Evolutionary conservation across 2,113 vertebrate species (phyloP).

Genomic region (Elachura formosa): DNA sequence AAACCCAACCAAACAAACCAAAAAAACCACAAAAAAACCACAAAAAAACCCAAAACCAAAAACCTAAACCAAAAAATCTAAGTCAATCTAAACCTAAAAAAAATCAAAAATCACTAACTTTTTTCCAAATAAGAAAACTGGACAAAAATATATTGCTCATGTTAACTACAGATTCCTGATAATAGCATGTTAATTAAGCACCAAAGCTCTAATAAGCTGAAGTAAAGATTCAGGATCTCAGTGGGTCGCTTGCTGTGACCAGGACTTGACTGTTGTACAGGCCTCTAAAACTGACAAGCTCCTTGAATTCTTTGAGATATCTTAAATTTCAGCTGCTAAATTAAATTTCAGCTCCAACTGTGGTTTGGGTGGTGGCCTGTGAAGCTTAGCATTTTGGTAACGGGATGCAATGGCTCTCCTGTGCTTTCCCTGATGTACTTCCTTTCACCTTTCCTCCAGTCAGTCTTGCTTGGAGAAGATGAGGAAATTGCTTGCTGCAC

Average conservation of each 20-base stretch:
- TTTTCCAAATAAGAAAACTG: background rate
- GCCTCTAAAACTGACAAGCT: background rate
- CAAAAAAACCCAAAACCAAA: fast-evolving
- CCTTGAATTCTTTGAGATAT: background rate
- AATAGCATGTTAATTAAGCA: background rate
- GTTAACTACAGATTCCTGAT: background rate
- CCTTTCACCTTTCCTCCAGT: background rate
- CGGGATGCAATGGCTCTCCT: background rate
- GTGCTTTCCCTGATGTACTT: background rate
- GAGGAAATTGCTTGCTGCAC: background rate
- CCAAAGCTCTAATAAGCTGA: background rate
- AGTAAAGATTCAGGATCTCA: background rate
- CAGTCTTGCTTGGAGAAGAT: background rate
- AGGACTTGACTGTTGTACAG: background rate
- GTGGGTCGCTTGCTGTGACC: background rate
- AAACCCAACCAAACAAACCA: fast-evolving
- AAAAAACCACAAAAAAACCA: background rate
- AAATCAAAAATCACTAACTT: fast-evolving
- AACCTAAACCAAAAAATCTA: background rate
- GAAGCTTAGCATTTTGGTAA: background rate
- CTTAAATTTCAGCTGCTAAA: background rate
- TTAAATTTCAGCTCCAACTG: background rate
- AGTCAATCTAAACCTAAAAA: fast-evolving
- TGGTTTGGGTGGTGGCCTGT: background rate
- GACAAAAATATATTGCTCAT: background rate